Evolutionary conservation across 2,113 vertebrate genomes (phyloP).

Genomic region (Nipponia nippon): DNA sequence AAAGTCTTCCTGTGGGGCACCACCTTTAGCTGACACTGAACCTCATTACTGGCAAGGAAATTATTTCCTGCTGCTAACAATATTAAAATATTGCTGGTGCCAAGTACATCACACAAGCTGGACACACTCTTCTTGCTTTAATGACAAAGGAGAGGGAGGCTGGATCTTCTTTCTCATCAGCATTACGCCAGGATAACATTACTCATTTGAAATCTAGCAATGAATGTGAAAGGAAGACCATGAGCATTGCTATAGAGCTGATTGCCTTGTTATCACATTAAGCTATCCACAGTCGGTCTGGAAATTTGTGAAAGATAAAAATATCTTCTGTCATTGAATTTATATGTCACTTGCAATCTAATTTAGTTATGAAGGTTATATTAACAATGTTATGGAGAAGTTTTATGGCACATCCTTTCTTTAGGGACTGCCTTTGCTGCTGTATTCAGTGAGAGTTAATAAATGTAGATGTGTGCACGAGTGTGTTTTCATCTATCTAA

Average conservation of each 20-base stretch:
- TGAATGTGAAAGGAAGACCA: background rate
- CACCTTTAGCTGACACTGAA: background rate
- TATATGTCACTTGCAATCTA: background rate
- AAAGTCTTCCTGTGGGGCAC: background rate
- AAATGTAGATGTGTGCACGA: fast-evolving
- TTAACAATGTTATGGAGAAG: background rate
- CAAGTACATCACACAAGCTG: background rate
- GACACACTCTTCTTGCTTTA: background rate
- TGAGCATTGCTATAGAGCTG: background rate
- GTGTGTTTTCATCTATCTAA: background rate
- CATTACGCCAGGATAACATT: background rate
- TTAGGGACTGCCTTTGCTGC: background rate
- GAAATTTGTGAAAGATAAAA: background rate
- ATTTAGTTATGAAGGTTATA: background rate
- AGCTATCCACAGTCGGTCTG: background rate
- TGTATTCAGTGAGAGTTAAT: background rate
- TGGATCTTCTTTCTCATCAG: background rate
- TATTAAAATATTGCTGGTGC: background rate
- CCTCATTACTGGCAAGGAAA: background rate
- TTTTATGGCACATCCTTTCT: background rate
- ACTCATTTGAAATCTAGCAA: background rate
- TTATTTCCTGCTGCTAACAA: background rate
- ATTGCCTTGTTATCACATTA: background rate
- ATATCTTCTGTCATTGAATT: background rate
- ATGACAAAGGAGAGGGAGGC: background rate